These are phyloP conservation scores for Monopterus albus DNA, from an alignment of 2,113 vertebrate genomes.

Conservation along the genomic window DNA sequence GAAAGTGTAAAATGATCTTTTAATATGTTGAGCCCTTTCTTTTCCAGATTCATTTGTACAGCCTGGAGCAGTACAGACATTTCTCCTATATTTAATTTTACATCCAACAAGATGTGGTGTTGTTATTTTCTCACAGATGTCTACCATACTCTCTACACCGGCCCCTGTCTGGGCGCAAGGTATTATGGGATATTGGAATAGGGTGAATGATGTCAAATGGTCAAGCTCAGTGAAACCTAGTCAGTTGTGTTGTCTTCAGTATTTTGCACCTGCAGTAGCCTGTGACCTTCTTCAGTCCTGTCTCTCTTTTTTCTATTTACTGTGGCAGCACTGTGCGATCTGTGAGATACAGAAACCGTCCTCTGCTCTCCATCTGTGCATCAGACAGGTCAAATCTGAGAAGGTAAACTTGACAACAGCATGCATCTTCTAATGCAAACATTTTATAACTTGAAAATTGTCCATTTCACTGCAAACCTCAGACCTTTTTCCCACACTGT, in stretches of 20 bases:
- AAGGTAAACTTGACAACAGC: slow-evolving; percentile 33
- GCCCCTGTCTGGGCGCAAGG: too few species aligned
- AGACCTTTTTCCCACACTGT: slow-evolving; percentile 18
- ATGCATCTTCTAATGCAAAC: slow-evolving; percentile 13
- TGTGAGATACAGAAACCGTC: neutral
- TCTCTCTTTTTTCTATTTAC: neutral
- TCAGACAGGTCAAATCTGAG: neutral
- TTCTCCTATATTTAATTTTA: too few species aligned
- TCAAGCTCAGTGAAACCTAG: slow-evolving; percentile 3
- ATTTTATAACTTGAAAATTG: slow-evolving; percentile 23
- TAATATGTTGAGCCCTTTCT: too few species aligned
- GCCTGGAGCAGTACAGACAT: too few species aligned
- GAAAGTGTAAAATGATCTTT: too few species aligned
- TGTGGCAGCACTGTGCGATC: neutral
- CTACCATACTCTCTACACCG: too few species aligned
- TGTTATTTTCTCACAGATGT: too few species aligned
- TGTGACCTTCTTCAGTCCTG: slow-evolving; percentile 14
- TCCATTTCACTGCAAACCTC: slow-evolving; percentile 16
- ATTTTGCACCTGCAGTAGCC: slow-evolving; percentile 6
- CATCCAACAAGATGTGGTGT: too few species aligned
- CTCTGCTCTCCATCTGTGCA: neutral
- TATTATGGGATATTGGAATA: too few species aligned
- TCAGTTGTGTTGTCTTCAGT: slow-evolving; percentile 1
- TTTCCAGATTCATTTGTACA: too few species aligned
- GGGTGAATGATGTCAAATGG: too few species aligned